A percentile compares a stretch with the other conserved stretches of the same genome.
These are phyloP conservation scores for Parascotia fuliginaria DNA, from an alignment of 2,888 invertebrate species.

Conservation along the genomic window DNA sequence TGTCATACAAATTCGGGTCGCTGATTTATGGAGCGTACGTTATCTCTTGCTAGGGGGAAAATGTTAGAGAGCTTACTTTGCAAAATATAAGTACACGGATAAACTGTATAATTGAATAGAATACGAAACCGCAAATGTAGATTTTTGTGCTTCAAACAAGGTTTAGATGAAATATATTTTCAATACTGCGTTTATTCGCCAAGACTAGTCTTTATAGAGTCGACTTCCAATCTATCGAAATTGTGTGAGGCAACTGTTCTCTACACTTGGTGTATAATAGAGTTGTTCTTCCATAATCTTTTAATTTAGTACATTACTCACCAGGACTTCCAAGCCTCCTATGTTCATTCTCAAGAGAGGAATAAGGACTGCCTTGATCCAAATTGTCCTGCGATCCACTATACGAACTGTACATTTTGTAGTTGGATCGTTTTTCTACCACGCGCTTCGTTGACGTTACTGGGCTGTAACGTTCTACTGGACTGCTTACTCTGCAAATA, in stretches of 20 bases:
- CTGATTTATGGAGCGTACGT: constrained; percentile 40
- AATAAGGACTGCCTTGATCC: constrained; percentile 72
- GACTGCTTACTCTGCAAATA: constrained; percentile 73
- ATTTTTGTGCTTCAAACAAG: too few species aligned
- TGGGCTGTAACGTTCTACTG: constrained; percentile 76
- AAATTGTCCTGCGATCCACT: constrained; percentile 78
- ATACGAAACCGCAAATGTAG: neutral
- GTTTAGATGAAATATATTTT: too few species aligned
- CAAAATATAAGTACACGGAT: constrained; percentile 4
- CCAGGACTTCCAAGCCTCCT: constrained; percentile 78
- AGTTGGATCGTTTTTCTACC: constrained; percentile 78
- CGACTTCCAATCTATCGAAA: too few species aligned
- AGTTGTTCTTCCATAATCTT: too few species aligned
- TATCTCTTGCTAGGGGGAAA: constrained; percentile 16
- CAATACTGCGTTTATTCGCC: too few species aligned
- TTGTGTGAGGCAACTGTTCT: too few species aligned
- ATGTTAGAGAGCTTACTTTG: constrained; percentile 8
- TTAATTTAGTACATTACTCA: constrained; percentile 43
- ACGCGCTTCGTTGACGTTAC: constrained; percentile 76
- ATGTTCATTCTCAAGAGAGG: constrained; percentile 73
- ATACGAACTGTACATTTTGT: constrained; percentile 78
- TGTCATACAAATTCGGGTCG: constrained; percentile 37
- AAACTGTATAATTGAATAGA: neutral
- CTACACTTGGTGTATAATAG: too few species aligned
- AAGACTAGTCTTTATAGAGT: too few species aligned